Evolutionary conservation across 2,113 vertebrate genomes (phyloP), one percentile per base, ranked within the genome.

Genomic region (Pagrus major): DNA sequence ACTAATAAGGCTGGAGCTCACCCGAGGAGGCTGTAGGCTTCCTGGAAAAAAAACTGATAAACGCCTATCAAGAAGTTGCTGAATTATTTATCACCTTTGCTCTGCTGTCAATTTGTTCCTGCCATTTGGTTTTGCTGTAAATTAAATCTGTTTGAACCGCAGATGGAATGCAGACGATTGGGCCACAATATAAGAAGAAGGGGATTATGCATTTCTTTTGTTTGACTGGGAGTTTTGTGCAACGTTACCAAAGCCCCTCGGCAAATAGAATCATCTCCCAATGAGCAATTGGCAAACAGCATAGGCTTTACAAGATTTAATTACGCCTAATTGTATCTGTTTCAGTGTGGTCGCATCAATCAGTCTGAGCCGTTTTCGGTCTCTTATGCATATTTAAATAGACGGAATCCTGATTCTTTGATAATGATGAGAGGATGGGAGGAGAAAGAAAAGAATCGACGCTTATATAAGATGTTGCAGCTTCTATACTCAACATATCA

Each of bases 241-340:
- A 59, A 80, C 84, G 82, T 78, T 83, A 88, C 78, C 69, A 85
- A 91, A 84, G 67, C 78, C 80, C 80, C 76, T 61, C 70, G 9
- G 85, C 79, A 86, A 92, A 91, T 61, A 81, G 23, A 87, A 76
- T 86, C 73, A 65, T 89, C 41, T 89, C 65, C 49, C 75, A 86
- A 41, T 68, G 77, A 89, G 88, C 72, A 84, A 92, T 44, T 80
- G 86, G 86, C 83, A 91, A 91, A 92, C 78, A 83, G 76, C 75
- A 59, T 29, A 35, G 66, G 83, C 86, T 91, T 89, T 72, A 64
- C 52, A 63, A 80, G 82, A 85, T 89, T 89, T 91, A 90, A 94
- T 93, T 87, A 91, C 2, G 37, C 46, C 78, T 88, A 91, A 91
- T 90, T 91, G 86, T 83, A 82, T 93, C 84, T 68, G 55, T 91